Percentiles rank a stretch among this genome's conserved stretches.
phyloP scores from a whole-genome alignment of 2,888 invertebrate genomes.

The Eumerus sabulonum region DNA sequence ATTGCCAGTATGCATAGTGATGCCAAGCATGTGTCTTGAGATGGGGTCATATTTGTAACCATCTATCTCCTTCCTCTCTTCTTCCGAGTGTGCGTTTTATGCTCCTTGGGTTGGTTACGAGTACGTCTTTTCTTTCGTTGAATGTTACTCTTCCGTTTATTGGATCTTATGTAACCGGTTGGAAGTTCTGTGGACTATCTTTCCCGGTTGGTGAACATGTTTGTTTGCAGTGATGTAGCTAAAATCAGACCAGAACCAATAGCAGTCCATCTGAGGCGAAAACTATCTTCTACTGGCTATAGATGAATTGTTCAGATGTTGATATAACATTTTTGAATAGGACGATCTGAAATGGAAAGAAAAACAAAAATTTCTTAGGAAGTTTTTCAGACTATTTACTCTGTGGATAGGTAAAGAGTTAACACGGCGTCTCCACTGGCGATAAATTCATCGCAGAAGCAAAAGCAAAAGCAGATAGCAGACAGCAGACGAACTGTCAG shows the following conservation, averaged over 20 bases:
- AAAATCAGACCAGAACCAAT: conserved; percentile 4
- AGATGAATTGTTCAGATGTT: conserved; percentile 19
- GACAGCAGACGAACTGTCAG: too few relatives aligned
- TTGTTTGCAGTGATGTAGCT: not conserved
- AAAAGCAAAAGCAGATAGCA: too few relatives aligned
- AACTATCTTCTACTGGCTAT: conserved; percentile 44
- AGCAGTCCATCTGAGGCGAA: conserved; percentile 20
- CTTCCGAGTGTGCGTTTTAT: not conserved
- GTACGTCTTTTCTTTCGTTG: not conserved
- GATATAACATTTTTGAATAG: conserved; percentile 17
- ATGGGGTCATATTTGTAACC: conserved; percentile 58
- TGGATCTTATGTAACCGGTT: not conserved
- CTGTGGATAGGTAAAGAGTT: too few relatives aligned
- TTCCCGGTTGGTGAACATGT: conserved; percentile 30
- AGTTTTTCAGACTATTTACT: too few relatives aligned
- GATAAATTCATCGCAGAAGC: too few relatives aligned
- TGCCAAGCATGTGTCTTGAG: conserved; percentile 50
- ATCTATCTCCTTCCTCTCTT: conserved; percentile 4
- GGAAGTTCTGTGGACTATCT: conserved; percentile 40
- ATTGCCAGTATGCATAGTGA: conserved; percentile 63
- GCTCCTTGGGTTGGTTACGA: too few relatives aligned
- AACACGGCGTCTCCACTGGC: too few relatives aligned
- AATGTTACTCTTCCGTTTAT: conserved; percentile 13
- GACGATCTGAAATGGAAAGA: conserved; percentile 22
- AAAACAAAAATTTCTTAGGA: not conserved